Evolutionary conservation across 2,888 invertebrate genomes (phyloP).

Genomic region (Graphium colonna): DNA sequence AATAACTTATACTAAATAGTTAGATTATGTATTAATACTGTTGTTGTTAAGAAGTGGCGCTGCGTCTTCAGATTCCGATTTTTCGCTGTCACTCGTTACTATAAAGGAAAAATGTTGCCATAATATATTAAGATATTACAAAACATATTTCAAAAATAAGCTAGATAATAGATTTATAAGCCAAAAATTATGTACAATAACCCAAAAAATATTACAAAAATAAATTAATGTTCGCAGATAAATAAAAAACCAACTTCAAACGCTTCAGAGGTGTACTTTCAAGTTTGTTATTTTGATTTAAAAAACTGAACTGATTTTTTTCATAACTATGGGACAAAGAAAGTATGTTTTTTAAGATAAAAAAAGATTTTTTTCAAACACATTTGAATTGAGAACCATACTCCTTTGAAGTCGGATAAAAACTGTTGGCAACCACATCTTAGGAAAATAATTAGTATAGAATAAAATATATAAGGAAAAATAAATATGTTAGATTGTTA

Average conservation of each 20-base stretch:
- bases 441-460: too few relatives aligned
- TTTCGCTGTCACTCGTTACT: constrained; percentile 58
- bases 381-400: too few relatives aligned
- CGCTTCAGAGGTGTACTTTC: too few relatives aligned
- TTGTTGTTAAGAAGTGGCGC: constrained; percentile 59
- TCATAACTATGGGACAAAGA: not conserved
- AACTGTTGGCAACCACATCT: too few relatives aligned
- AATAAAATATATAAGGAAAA: constrained; percentile 5
- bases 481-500: not conserved
- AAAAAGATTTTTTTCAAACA: not conserved
- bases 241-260: too few relatives aligned
- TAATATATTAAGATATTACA: not conserved
- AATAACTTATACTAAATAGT: not conserved
- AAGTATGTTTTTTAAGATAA: not conserved
- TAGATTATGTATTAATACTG: constrained; percentile 32
- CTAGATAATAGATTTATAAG: not conserved
- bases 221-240: not conserved
- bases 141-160: not conserved
- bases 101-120: constrained; percentile 8
- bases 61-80: constrained; percentile 54
- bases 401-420: too few relatives aligned
- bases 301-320: too few relatives aligned
- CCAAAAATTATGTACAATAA: not conserved
- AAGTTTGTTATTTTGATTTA: too few relatives aligned
- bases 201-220: not conserved